These are phyloP conservation scores for Drosophila lutescens DNA, from an alignment of 2,888 invertebrate genomes.

Conservation along the genomic window DNA sequence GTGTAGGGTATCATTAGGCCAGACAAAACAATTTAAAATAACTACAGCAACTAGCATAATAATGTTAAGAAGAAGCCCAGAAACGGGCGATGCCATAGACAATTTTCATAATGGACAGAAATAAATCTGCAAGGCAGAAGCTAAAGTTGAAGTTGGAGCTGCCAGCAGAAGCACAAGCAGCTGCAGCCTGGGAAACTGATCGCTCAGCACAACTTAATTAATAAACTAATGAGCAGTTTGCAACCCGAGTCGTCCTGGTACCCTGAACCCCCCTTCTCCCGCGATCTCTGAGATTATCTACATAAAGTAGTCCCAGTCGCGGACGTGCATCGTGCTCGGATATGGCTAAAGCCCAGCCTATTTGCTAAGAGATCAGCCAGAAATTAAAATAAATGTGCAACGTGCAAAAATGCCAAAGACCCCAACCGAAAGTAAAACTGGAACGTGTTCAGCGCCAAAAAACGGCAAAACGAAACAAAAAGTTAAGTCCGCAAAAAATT, in stretches of 20 bases:
- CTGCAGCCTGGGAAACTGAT: constrained; percentile 38
- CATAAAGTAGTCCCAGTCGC: constrained; percentile 31
- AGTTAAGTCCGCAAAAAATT: constrained; percentile 25
- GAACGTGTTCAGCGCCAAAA: constrained; percentile 45
- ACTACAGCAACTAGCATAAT: constrained; percentile 77
- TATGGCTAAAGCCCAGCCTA: constrained; percentile 40
- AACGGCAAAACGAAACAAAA: constrained; percentile 25
- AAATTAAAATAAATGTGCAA: constrained; percentile 78
- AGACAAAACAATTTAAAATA: constrained; percentile 78
- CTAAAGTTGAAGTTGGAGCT: background rate
- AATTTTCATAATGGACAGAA: constrained; percentile 77
- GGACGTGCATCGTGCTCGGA: constrained; percentile 35
- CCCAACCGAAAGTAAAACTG: constrained; percentile 41
- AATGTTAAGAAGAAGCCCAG: constrained; percentile 63
- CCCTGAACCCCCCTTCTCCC: background rate
- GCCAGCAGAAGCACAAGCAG: constrained; percentile 11
- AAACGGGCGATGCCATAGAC: constrained; percentile 50
- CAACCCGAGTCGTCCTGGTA: constrained; percentile 47
- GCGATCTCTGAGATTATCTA: constrained; percentile 59
- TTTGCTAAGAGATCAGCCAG: constrained; percentile 61
- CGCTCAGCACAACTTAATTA: constrained; percentile 73
- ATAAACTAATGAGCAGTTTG: constrained; percentile 79
- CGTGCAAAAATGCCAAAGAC: constrained; percentile 69
- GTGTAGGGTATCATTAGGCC: constrained; percentile 76
- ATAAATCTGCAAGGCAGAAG: constrained; percentile 68